Evolutionary conservation across 2,888 invertebrate species (phyloP).

Genomic region (Pedicia rivosa): DNA sequence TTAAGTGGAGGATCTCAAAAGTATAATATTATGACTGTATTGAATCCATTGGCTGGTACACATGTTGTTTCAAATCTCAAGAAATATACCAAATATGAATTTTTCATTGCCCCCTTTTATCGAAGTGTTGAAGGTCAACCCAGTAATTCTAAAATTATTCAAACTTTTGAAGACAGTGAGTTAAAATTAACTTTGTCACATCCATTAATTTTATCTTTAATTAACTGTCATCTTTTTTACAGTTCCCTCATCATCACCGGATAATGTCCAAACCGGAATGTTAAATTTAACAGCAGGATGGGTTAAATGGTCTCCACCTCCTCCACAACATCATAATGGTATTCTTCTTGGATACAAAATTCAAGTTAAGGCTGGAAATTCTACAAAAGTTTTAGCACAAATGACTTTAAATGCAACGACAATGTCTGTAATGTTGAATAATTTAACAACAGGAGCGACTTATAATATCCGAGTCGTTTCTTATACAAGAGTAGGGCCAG

Average conservation of each 20-base stretch:
- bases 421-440: constrained; percentile 77
- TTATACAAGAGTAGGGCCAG: constrained; percentile 70
- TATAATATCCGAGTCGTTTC: constrained; percentile 86
- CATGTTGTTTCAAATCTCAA: constrained; percentile 54
- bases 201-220: constrained; percentile 2
- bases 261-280: constrained; percentile 61
- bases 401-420: constrained; percentile 79
- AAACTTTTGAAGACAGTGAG: constrained; percentile 72
- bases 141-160: constrained; percentile 72
- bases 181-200: constrained; percentile 5
- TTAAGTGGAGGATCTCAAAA: constrained; percentile 41
- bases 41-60: constrained; percentile 41
- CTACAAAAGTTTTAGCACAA: constrained; percentile 50
- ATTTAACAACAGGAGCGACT: constrained; percentile 66
- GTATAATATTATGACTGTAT: constrained; percentile 48
- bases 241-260: constrained; percentile 65
- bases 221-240: not conserved
- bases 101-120: constrained; percentile 75
- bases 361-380: constrained; percentile 39
- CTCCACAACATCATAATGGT: constrained; percentile 63
- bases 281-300: constrained; percentile 64
- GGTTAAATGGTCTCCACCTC: constrained; percentile 69
- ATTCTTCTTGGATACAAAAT: constrained; percentile 31
- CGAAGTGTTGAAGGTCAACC: constrained; percentile 78
- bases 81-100: constrained; percentile 72